phyloP scores from a whole-genome alignment of 2,113 vertebrate species.

The Pandion haliaetus region DNA sequence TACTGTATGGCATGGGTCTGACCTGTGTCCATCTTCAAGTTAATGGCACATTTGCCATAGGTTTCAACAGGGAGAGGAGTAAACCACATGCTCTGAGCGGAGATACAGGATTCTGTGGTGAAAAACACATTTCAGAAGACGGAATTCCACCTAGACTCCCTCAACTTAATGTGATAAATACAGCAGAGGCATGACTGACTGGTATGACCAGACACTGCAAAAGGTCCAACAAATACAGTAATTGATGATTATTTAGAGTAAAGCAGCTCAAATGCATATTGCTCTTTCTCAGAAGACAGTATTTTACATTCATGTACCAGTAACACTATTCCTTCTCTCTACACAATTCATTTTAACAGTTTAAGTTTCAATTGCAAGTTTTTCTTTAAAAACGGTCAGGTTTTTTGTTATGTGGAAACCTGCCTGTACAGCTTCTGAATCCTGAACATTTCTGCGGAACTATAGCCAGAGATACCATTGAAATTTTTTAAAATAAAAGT shows the following conservation, averaged over 20 bases:
- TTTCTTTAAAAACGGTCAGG: neutral
- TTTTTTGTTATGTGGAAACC: neutral
- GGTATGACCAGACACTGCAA: neutral
- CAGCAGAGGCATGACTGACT: neutral
- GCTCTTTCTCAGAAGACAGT: neutral
- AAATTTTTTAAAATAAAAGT: neutral
- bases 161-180: neutral
- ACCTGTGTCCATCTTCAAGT: neutral
- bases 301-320: neutral
- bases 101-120: neutral
- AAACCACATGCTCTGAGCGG: neutral
- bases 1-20: neutral
- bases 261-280: neutral
- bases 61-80: neutral
- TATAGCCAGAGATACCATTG: neutral
- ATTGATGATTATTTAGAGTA: neutral
- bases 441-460: neutral
- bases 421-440: neutral
- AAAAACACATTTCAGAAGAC: neutral
- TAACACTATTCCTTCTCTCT: neutral
- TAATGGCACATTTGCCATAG: neutral
- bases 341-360: fast-evolving
- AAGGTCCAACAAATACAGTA: neutral
- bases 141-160: neutral
- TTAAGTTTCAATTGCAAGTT: neutral